Conservation (phyloP, 1,140 invertebrate species). For the Caenorhabditis latens region DNA sequence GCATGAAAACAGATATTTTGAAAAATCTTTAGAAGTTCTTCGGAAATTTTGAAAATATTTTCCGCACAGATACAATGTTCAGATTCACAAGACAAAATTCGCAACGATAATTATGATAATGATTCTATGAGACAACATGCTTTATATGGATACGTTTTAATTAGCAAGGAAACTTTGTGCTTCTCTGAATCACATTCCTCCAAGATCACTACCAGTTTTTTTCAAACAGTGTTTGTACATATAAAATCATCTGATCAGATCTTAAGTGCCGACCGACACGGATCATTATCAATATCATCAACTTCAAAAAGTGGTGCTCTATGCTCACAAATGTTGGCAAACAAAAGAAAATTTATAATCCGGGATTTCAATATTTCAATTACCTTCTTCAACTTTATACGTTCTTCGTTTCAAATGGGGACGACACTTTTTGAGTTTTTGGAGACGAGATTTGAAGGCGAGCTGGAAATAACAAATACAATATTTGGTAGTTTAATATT, state of each 20-base stretch:
- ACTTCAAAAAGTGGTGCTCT: conserved; percentile 32
- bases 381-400: conserved; percentile 50
- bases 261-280: conserved; percentile 33
- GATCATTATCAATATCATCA: conserved; percentile 38
- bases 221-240: neutral
- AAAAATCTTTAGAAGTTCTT: neutral
- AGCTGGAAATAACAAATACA: neutral
- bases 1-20: neutral
- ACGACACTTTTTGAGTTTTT: conserved; percentile 32
- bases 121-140: too few species aligned
- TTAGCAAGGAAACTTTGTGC: neutral
- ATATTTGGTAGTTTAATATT: neutral
- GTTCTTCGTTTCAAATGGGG: conserved; percentile 39
- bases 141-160: too few species aligned
- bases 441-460: conserved; percentile 37
- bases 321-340: conserved; percentile 38
- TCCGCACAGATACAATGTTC: too few species aligned
- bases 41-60: neutral
- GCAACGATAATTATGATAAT: too few species aligned
- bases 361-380: neutral
- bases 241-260: conserved; percentile 36
- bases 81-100: too few species aligned
- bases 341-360: conserved; percentile 3
- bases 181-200: neutral
- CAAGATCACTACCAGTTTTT: neutral